Percentiles rank a stretch among this genome's conserved stretches.
These are phyloP conservation scores for Agrilus planipennis DNA, from an alignment of 1,140 invertebrate species.

Conservation along the genomic window DNA sequence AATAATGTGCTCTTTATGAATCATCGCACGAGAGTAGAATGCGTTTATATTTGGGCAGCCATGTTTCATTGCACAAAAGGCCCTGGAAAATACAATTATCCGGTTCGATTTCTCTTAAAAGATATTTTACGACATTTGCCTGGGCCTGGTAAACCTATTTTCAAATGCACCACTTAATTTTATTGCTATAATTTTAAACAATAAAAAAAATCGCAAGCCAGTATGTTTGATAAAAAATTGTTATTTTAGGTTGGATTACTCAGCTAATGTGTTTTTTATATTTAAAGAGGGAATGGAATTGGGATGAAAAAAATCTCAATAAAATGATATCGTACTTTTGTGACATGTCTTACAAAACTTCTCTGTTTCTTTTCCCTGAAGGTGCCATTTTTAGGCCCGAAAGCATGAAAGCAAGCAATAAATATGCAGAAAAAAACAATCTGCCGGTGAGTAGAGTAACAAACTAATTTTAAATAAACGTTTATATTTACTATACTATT, in stretches of 20 bases:
- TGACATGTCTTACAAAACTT: conserved; percentile 45
- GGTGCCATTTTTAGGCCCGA: conserved; percentile 70
- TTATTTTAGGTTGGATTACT: conserved; percentile 73
- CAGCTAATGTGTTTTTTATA: conserved; percentile 74
- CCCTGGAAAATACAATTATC: conserved; percentile 38
- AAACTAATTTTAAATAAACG: background rate
- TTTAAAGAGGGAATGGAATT: conserved; percentile 68
- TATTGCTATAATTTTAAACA: too few species aligned
- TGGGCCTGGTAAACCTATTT: conserved; percentile 52
- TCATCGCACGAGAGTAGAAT: conserved; percentile 77
- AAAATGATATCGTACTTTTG: conserved; percentile 63
- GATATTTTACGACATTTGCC: conserved; percentile 65
- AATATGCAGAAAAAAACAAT: conserved; percentile 57
- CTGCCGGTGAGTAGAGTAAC: conserved; percentile 35
- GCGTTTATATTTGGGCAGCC: conserved; percentile 81
- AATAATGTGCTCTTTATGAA: conserved; percentile 72
- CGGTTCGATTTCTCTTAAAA: conserved; percentile 74
- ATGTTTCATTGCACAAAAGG: conserved; percentile 59
- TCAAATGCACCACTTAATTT: background rate
- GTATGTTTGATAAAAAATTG: background rate
- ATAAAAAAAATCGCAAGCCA: too few species aligned
- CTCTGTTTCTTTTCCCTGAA: conserved; percentile 77
- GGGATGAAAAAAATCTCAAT: conserved; percentile 55
- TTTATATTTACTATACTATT: background rate
- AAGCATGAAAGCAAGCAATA: conserved; percentile 59